These are phyloP conservation scores for Sclerurus mexicanus DNA, from an alignment of 2,113 vertebrate genomes.

Conservation along the genomic window DNA sequence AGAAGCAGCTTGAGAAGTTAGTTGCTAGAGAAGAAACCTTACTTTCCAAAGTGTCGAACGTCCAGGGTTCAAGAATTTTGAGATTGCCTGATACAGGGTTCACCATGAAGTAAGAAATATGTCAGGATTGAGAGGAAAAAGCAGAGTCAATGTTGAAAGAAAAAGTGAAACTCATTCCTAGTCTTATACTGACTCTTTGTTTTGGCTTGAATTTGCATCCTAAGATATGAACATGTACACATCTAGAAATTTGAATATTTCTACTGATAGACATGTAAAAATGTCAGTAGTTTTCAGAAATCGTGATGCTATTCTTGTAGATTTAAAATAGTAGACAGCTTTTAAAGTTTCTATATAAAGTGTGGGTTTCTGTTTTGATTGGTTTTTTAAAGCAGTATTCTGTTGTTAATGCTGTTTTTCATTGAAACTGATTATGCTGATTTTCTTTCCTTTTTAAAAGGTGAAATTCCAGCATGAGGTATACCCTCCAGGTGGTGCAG, in stretches of 20 bases:
- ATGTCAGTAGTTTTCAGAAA: not conserved
- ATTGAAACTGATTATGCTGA: not conserved
- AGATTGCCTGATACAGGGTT: not conserved
- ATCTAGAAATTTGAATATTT: not conserved
- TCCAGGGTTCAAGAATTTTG: not conserved
- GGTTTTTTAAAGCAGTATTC: not conserved
- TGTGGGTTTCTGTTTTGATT: not conserved
- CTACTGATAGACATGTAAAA: not conserved
- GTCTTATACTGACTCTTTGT: not conserved
- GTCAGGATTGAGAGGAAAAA: not conserved
- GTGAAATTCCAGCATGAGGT: constrained; percentile 97
- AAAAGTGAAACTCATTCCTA: not conserved
- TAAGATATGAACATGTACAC: not conserved
- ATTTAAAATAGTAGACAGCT: not conserved
- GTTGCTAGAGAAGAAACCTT: not conserved
- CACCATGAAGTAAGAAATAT: not conserved
- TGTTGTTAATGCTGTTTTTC: not conserved
- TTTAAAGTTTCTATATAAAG: not conserved
- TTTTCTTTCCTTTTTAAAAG: constrained; percentile 61
- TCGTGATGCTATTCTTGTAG: not conserved
- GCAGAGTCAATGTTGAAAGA: not conserved
- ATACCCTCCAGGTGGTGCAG: constrained; percentile 76
- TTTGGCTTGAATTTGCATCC: not conserved
- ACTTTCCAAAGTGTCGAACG: not conserved
- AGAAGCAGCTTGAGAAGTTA: not conserved